Evolutionary conservation across 1,140 invertebrate genomes (phyloP).

Genomic region (Drosophila albomicans): DNA sequence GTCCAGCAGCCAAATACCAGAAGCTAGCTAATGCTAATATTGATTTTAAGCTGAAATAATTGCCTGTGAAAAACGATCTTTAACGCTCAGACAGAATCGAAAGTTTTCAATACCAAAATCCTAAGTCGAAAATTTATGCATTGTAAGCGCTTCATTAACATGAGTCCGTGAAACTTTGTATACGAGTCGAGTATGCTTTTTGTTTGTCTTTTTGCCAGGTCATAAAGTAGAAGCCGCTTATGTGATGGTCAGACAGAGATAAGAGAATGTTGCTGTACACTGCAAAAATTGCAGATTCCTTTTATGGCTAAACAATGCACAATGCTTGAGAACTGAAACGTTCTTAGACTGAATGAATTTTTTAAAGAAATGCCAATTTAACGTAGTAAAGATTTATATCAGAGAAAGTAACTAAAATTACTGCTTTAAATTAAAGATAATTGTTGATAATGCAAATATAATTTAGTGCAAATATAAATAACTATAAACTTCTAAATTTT

Average conservation of each 20-base stretch:
- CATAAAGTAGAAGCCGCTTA: constrained; percentile 28
- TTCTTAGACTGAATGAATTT: neutral
- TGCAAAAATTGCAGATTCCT: constrained; percentile 6
- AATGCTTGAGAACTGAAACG: neutral
- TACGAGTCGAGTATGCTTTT: neutral
- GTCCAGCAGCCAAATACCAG: neutral
- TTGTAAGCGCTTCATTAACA: constrained; percentile 73
- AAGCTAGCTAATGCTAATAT: constrained; percentile 53
- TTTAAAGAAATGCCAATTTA: constrained; percentile 4
- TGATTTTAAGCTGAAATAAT: constrained; percentile 63
- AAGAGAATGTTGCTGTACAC: constrained; percentile 40
- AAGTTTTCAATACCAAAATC: constrained; percentile 29
- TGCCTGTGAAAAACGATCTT: constrained; percentile 26
- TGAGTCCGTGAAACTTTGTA: constrained; percentile 48
- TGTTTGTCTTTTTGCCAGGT: constrained; percentile 5
- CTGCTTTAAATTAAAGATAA: neutral
- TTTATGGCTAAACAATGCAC: neutral
- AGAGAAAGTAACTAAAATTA: neutral
- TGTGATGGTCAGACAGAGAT: constrained; percentile 27
- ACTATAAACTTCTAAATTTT: no score
- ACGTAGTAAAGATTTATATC: constrained; percentile 1
- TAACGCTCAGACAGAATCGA: constrained; percentile 25
- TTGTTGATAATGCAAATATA: no score
- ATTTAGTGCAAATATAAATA: no score
- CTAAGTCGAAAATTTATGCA: constrained; percentile 38